Percentiles rank a stretch among this genome's conserved stretches.
These are phyloP conservation scores for Leucosticte australis DNA, from an alignment of 2,113 vertebrate genomes.

Conservation along the genomic window DNA sequence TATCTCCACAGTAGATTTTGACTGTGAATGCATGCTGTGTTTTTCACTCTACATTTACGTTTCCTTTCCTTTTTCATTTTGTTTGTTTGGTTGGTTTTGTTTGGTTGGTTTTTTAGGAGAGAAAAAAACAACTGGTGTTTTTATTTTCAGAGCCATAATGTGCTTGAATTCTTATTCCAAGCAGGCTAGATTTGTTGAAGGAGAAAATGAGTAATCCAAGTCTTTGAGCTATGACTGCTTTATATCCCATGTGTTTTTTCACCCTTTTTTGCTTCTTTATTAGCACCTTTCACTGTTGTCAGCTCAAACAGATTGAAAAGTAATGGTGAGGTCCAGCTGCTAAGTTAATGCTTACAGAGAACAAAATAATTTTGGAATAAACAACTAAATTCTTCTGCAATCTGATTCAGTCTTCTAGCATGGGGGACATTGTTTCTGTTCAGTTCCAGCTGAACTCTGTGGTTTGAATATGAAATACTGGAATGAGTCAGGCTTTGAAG, in stretches of 20 bases:
- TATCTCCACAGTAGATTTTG: background rate
- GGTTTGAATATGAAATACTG: background rate
- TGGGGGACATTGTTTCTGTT: background rate
- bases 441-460: background rate
- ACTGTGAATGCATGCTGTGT: background rate
- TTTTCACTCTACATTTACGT: background rate
- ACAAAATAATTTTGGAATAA: background rate
- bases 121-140: background rate
- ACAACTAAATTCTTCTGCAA: background rate
- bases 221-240: background rate
- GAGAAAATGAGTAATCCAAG: background rate
- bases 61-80: background rate
- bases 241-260: background rate
- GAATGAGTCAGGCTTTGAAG: background rate
- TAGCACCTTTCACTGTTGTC: constrained; percentile 41
- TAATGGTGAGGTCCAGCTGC: constrained; percentile 33
- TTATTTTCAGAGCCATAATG: background rate
- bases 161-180: constrained; percentile 8
- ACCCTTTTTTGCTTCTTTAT: constrained; percentile 31
- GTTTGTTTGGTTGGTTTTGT: no score
- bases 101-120: background rate
- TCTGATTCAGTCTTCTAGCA: background rate
- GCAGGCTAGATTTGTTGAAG: background rate
- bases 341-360: constrained; percentile 35
- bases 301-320: constrained; percentile 27